Base-by-base conservation (phyloP, 1,140 invertebrate species). In the Tetramorium parvispinum region DNA sequence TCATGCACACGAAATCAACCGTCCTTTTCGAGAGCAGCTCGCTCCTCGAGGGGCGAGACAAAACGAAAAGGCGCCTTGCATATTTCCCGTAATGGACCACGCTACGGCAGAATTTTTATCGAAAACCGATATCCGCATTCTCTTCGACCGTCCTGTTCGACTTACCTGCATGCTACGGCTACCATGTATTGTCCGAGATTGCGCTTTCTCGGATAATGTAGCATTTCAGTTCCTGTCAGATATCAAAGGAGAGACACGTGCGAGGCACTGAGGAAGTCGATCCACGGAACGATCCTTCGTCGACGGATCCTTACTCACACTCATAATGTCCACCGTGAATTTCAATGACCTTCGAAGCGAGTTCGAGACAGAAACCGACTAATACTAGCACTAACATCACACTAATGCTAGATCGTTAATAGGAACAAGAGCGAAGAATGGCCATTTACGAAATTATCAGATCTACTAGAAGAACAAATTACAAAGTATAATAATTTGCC, bases 121-220 rank as follows among this genome's bases (percentile, higher is more conserved):
- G 87, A 88, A 88, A 88, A 88, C 78, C 87, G 63, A 76, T 88
- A 87, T 78, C 68, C 83, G 83, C 46, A 86, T 82, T 86, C 55
- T 43, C 40, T 75, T 65, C 43, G 18, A 81, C 32, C 21, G 37
- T 18, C 16, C 53, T 65, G 51, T 73, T 71, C 57, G 78, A 82
- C 51, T 82, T 85, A 76, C 68, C 65, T 61, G 79, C 51, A 59
- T 46, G 27, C 77, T 27, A 53, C 24, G 85, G 37, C 57, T 24
- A 82, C 7, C 18, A n/a, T 75, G 40, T 75, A 75, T 59, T 49
- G 79, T 66, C 21, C 53, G 79, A 75, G 68, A 75, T 83, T 83
- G 53, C 79, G 79, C 68, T 83, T 75, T 73, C 79, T 83, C 68
- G 79, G 53, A 61, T 83, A 83, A 83, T 83, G 79, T 68, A 83